Percentiles rank a stretch among this genome's conserved stretches.
Conservation (phyloP, 2,113 vertebrate species). For the Pelobates fuscus region DNA sequence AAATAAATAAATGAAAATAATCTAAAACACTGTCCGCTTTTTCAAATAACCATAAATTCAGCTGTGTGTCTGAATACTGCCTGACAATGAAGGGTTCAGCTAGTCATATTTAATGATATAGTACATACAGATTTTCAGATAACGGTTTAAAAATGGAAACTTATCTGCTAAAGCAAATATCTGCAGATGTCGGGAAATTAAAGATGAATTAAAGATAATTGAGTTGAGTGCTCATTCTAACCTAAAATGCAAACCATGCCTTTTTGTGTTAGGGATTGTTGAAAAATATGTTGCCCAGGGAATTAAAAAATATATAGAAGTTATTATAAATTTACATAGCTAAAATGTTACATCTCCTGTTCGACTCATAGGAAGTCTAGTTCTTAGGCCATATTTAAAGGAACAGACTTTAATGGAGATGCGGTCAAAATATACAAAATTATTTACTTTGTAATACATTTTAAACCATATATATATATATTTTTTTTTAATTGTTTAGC, state of each 20-base stretch:
- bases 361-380: too few relatives aligned
- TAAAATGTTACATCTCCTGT: too few relatives aligned
- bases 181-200: slow-evolving; percentile 45
- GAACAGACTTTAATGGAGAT: too few relatives aligned
- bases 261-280: not conserved
- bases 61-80: not conserved
- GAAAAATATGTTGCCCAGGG: not conserved
- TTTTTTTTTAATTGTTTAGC: too few relatives aligned
- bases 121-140: slow-evolving; percentile 25
- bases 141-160: slow-evolving; percentile 36
- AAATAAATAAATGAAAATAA: too few relatives aligned
- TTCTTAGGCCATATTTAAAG: too few relatives aligned
- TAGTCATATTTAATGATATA: slow-evolving; percentile 41
- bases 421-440: too few relatives aligned
- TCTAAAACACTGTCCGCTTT: not conserved
- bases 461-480: too few relatives aligned
- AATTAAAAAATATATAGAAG: not conserved
- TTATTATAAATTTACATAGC: too few relatives aligned
- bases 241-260: slow-evolving; percentile 4
- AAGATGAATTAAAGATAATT: slow-evolving; percentile 46
- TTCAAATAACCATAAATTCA: not conserved
- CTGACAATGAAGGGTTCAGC: not conserved
- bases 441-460: too few relatives aligned
- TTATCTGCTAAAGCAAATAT: slow-evolving; percentile 36
- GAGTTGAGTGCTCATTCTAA: slow-evolving; percentile 30